Evolutionary conservation across 2,113 vertebrate species (phyloP).

Genomic region (Deroptyus accipitrinus): DNA sequence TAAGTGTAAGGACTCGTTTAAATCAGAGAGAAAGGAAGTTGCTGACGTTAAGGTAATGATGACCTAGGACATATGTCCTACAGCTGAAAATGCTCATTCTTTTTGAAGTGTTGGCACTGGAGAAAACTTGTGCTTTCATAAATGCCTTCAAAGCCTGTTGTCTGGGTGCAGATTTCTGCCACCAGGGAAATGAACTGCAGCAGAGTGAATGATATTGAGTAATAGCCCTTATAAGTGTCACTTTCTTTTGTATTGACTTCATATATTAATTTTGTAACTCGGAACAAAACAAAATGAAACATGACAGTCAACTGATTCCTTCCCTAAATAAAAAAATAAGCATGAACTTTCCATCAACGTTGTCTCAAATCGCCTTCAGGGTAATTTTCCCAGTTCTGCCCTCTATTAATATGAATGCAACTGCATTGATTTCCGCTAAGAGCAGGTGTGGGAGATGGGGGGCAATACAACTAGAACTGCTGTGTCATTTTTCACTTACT

Average conservation of each 20-base stretch:
- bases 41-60: neutral
- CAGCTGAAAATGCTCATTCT: neutral
- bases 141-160: neutral
- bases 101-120: neutral
- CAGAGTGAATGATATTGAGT: neutral
- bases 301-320: neutral
- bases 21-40: neutral
- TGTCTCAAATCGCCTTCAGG: neutral
- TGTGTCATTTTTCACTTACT: slow-evolving; percentile 38
- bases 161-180: neutral
- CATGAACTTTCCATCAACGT: neutral
- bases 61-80: neutral
- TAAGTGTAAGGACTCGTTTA: neutral
- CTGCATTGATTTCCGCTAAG: neutral
- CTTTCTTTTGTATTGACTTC: neutral
- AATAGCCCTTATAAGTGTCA: neutral
- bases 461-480: neutral
- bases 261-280: neutral
- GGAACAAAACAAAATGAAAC: neutral
- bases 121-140: neutral
- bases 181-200: neutral
- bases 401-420: neutral
- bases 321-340: neutral
- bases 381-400: neutral
- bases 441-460: neutral